Evolutionary conservation across 2,113 vertebrate genomes (phyloP), one percentile per base, ranked within the genome.

Genomic region (Xenopus laevis): DNA sequence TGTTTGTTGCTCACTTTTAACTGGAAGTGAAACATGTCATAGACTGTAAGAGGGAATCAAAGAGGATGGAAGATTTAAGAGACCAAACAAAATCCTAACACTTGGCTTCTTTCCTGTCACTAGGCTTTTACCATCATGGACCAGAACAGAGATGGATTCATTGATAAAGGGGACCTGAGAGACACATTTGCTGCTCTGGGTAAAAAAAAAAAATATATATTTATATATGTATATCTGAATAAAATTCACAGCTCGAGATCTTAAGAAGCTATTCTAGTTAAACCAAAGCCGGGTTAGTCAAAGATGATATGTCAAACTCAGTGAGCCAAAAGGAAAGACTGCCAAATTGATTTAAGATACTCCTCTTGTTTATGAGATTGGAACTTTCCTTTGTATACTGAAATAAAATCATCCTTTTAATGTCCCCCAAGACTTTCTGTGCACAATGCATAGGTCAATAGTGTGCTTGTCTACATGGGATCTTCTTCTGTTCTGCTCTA

Each of bases 91-190:
- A 65, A 40, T 5, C 33, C 70, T 78, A 60, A 65, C 78, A 73
- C 60, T 55, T 63, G 8, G 10, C 67, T 72, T 46, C 68, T 77
- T 60, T 68, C n/a, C 50, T 21, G 79, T 82, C 76, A 61, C 81
- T 70, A 96, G 94, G 94, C 94, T 72, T 95, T 96, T 74, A 96
- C 95, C 80, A 95, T 96, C 84, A 96, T 95, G 94, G 95, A 96
- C 83, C 95, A 96, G 90, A 96, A 95, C 87, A 89, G 94, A 79
- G 94, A 96, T 0, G 94, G 95, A 78, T 93, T 96, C 80, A 95
- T 96, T 47, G 93, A 94, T 87, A 96, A 94, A 78, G 89, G 91
- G 15, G 94, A 95, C 82, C 81, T 96, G 86, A 91, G 93, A 82
- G 94, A 95, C 87, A 89, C 87, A 0, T 94, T 89, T 68, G 91